Base-by-base conservation (phyloP, 2,113 vertebrate species). In the Rana temporaria region DNA sequence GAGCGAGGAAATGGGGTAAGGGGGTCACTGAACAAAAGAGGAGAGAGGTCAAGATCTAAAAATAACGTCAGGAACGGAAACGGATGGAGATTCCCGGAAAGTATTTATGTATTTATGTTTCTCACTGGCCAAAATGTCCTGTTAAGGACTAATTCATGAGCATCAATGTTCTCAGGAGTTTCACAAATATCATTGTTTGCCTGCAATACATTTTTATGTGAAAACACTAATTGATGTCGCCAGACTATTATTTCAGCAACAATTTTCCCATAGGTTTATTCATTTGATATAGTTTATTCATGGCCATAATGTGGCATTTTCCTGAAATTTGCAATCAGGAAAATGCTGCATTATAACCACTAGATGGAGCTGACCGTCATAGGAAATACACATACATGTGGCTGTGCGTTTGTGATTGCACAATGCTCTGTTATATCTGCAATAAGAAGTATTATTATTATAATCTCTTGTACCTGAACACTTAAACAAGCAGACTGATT, bases 21-120 rank as follows among this genome's bases (percentile, higher is more conserved):
- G 34, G 34, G 67, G 30, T 14, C 52, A 22, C 55, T 12, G 19
- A 17, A 70, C 66, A 42, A 59, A 70, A 59, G 55, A 42, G 42
- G 22, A 69, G 34, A 52, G 67, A 64, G 79, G 42, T 81, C 59
- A 19, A 18, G 12, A 26, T 16, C 79, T 69, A 81, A 81, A 81
- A 55, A 55, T 81, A 81, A 60, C 26, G 53, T 18, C 5, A 11
- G 17, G 24, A 30, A 30, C 12, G 79, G 79, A 73, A 81, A 73
- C 3, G 16, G 14, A 8, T 8, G 17, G 59, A 16, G 24, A 20
- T 81, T 53, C 59, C 69, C 60, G 55, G 34, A 26, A 63, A 26
- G 26, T 81, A 72, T 72, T 80, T 63, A 70, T 80, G 30, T 18
- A 68, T 19, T 53, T 26, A 18, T 3, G 17, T 57, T 20, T 14